Conservation (phyloP, 2,888 invertebrate genomes). For the Eledone cirrhosa region DNA sequence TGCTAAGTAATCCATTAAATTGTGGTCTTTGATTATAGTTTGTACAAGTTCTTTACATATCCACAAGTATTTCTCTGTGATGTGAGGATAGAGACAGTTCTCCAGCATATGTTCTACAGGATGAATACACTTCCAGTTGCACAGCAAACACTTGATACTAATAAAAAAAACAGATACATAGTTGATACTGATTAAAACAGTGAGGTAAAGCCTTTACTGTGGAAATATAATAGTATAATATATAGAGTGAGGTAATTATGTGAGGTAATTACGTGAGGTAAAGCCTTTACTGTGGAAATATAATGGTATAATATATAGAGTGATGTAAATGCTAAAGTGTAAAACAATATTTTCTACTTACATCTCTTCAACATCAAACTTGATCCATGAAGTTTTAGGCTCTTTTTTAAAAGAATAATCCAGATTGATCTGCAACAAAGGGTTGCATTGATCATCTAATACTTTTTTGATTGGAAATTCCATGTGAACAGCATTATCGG, state of each 20-base stretch:
- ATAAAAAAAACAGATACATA: no score
- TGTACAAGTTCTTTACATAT: conserved; percentile 56
- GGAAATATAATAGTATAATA: no score
- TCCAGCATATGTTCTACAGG: conserved; percentile 51
- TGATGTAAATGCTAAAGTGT: no score
- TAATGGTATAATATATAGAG: no score
- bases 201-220: no score
- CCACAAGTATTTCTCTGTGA: conserved; percentile 47
- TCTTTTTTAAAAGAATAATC: background rate
- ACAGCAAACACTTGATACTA: background rate
- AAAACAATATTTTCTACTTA: no score
- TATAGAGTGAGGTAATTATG: no score
- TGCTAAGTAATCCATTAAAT: conserved; percentile 56
- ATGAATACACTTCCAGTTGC: conserved; percentile 38
- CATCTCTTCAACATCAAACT: no score
- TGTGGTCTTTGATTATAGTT: conserved; percentile 57
- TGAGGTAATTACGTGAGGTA: no score
- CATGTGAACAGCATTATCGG: background rate
- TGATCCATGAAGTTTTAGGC: no score
- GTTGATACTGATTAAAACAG: no score
- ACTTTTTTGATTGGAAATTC: background rate
- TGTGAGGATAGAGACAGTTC: conserved; percentile 58
- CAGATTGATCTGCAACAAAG: background rate
- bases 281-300: no score
- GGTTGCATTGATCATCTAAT: background rate